A percentile compares a stretch with the other conserved stretches of the same genome.
These are phyloP conservation scores for Calliopum simillimum DNA, from an alignment of 2,888 invertebrate species.

Conservation along the genomic window DNA sequence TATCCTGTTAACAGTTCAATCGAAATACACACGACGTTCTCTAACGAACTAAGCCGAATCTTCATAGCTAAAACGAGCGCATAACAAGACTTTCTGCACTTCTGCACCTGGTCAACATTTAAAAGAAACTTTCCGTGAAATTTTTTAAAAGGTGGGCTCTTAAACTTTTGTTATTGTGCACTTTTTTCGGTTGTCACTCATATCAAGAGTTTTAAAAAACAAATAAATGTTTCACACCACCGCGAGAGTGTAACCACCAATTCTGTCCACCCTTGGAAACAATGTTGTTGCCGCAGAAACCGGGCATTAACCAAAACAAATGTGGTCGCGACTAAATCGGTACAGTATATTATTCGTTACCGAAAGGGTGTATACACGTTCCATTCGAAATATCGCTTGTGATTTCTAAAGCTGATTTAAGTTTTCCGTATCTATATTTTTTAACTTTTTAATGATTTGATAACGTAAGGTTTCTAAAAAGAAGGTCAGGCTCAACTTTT, in stretches of 20 bases:
- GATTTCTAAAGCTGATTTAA: no score
- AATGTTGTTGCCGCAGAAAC: slow-evolving; percentile 10
- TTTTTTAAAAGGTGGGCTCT: not conserved
- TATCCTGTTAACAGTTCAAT: not conserved
- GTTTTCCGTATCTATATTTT: no score
- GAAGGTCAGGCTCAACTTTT: no score
- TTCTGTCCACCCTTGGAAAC: slow-evolving; percentile 10
- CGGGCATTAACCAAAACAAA: slow-evolving; percentile 10
- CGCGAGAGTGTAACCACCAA: not conserved
- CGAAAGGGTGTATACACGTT: no score
- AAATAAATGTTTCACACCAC: not conserved
- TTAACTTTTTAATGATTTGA: no score
- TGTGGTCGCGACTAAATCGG: not conserved
- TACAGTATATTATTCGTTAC: no score
- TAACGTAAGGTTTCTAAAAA: no score
- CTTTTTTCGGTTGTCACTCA: not conserved
- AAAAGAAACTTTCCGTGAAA: not conserved
- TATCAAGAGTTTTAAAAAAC: not conserved
- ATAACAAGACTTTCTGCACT: not conserved
- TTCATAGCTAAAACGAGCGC: not conserved
- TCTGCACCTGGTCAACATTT: slow-evolving; percentile 33
- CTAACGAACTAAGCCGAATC: slow-evolving; percentile 19
- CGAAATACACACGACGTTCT: slow-evolving; percentile 4
- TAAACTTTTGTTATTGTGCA: not conserved
- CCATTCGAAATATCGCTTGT: no score